phyloP scores from a whole-genome alignment of 1,140 invertebrate genomes.

The Aphelinus certus region DNA sequence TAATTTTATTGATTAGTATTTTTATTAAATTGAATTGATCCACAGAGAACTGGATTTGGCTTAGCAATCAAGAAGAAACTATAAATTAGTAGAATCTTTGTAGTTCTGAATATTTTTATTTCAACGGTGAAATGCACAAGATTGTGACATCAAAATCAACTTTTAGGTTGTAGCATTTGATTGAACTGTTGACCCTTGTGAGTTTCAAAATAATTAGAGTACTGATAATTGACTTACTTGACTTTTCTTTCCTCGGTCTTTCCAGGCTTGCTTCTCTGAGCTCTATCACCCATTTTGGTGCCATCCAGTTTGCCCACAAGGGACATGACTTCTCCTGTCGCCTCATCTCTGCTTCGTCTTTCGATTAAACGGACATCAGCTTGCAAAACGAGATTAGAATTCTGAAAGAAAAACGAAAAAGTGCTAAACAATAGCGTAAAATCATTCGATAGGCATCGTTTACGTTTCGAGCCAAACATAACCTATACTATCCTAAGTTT shows the following conservation, averaged over 20 bases:
- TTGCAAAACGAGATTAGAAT: conserved; percentile 99
- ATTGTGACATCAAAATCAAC: too few relatives aligned
- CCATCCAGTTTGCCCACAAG: conserved; percentile 92
- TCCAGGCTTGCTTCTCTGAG: conserved; percentile 86
- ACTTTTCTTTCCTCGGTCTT: conserved; percentile 91
- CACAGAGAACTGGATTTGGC: too few relatives aligned
- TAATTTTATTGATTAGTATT: not conserved
- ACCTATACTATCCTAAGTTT: not conserved
- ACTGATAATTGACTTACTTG: conserved; percentile 72
- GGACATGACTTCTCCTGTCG: conserved; percentile 97
- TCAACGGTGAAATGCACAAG: too few relatives aligned
- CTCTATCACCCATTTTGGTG: conserved; percentile 95
- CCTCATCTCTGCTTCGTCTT: conserved; percentile 95
- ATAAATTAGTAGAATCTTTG: too few relatives aligned
- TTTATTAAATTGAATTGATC: too few relatives aligned
- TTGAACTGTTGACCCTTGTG: too few relatives aligned
- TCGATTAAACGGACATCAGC: conserved; percentile 98
- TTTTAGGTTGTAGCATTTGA: too few relatives aligned
- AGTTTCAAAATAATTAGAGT: too few relatives aligned
- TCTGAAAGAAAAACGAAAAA: conserved; percentile 72
- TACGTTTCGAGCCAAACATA: not conserved
- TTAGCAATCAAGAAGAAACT: too few relatives aligned
- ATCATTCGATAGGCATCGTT: not conserved
- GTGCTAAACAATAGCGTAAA: not conserved
- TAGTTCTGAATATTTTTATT: too few relatives aligned